These are phyloP conservation scores for Bombus sibiricus DNA, from an alignment of 1,140 invertebrate species.

Conservation along the genomic window DNA sequence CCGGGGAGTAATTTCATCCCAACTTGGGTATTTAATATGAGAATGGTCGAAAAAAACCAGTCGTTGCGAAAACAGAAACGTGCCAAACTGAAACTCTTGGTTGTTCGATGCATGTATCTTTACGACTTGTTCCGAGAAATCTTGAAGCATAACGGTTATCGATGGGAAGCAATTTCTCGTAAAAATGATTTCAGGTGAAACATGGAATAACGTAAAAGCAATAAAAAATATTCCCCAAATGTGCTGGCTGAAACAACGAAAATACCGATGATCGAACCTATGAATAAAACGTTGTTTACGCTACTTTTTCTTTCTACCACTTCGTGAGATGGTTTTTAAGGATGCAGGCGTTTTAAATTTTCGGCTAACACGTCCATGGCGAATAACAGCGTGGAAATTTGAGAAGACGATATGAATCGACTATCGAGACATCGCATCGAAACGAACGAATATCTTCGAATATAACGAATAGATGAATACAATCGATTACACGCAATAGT, in stretches of 20 bases:
- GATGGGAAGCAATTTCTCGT: not conserved
- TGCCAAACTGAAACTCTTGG: not conserved
- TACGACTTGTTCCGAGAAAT: not conserved
- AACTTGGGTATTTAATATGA: constrained; percentile 27
- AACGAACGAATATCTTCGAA: not conserved
- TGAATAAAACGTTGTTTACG: no score
- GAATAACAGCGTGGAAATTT: not conserved
- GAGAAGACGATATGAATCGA: not conserved
- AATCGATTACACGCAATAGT: no score
- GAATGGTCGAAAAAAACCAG: not conserved
- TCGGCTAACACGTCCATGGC: not conserved
- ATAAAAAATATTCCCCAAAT: not conserved
- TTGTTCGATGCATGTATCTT: not conserved
- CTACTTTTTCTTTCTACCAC: no score
- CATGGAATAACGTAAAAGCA: not conserved
- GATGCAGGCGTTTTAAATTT: not conserved
- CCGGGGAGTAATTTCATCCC: constrained; percentile 23
- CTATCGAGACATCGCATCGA: not conserved
- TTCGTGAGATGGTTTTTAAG: not conserved
- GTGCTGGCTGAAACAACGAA: no score
- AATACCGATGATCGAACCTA: no score
- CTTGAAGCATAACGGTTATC: no score
- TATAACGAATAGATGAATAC: no score
- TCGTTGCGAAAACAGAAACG: not conserved
- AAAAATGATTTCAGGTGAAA: not conserved